phyloP scores from a whole-genome alignment of 2,888 invertebrate species.

The Perizoma affinitatum region DNA sequence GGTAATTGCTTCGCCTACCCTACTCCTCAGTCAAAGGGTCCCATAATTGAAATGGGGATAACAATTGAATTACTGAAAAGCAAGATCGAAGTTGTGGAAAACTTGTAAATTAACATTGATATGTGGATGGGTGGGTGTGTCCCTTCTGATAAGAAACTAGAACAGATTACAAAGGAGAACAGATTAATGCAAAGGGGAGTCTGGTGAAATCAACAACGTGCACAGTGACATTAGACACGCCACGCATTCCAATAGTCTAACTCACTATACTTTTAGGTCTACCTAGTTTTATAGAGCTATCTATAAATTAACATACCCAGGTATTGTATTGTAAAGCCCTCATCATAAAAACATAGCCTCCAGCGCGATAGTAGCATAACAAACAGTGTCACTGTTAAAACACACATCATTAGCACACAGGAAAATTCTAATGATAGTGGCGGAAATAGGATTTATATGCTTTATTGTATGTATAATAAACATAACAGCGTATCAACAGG shows the following conservation, averaged over 20 bases:
- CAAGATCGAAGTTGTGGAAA: neutral
- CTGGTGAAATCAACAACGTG: too few relatives aligned
- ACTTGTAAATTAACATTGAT: neutral
- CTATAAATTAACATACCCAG: neutral
- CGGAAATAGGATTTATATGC: conserved; percentile 15
- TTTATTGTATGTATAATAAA: conserved; percentile 11
- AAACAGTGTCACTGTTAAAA: conserved; percentile 26
- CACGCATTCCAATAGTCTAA: too few relatives aligned
- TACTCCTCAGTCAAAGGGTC: conserved; percentile 8
- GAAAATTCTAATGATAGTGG: conserved; percentile 35
- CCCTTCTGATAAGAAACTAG: too few relatives aligned
- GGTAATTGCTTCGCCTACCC: neutral
- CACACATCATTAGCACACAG: conserved; percentile 39
- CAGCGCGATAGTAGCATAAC: conserved; percentile 21
- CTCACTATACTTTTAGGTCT: neutral
- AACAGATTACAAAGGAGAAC: too few relatives aligned
- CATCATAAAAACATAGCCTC: conserved; percentile 27
- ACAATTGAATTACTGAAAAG: conserved; percentile 3
- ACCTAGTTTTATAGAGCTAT: neutral
- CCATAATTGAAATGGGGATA: conserved; percentile 12
- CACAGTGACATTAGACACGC: too few relatives aligned
- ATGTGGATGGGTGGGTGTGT: too few relatives aligned
- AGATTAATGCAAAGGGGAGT: too few relatives aligned
- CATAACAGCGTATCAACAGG: neutral
- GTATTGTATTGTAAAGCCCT: conserved; percentile 20